A percentile compares a stretch with the other conserved stretches of the same genome.
Conservation (phyloP, 2,797 vertebrate species). For the Parauchenoglanis punctatus region DNA sequence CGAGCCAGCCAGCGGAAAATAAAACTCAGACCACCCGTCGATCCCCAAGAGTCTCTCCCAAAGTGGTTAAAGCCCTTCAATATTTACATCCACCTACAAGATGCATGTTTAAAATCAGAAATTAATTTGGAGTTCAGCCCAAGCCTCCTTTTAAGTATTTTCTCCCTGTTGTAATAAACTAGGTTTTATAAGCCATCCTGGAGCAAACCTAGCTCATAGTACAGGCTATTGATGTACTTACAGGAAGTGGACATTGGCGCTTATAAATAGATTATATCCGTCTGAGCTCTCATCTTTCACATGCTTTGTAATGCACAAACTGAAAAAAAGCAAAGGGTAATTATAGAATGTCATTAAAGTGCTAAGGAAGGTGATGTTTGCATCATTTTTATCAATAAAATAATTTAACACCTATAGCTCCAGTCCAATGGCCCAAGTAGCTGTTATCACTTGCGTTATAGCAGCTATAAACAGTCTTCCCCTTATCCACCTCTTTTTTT, state of each 20-base stretch:
- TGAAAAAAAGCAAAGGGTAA: neutral
- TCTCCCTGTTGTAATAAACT: neutral
- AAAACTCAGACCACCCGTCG: neutral
- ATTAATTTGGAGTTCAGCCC: neutral
- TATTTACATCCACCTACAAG: neutral
- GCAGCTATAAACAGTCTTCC: neutral
- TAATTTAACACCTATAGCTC: neutral
- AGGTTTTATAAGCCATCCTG: neutral
- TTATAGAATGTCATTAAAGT: neutral
- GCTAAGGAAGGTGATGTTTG: neutral
- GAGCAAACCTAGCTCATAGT: neutral
- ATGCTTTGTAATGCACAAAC: constrained; percentile 6
- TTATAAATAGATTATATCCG: constrained; percentile 25
- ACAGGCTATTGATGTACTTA: constrained; percentile 13
- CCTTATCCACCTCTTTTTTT: neutral
- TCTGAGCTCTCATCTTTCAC: constrained; percentile 26
- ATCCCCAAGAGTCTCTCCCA: neutral
- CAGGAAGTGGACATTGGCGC: constrained; percentile 26
- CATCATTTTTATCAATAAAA: too few relatives aligned
- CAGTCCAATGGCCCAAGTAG: neutral
- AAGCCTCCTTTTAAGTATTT: neutral
- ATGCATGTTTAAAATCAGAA: neutral
- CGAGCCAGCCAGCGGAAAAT: neutral
- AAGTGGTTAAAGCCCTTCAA: neutral
- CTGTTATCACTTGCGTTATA: neutral